Evolutionary conservation across 2,113 vertebrate species (phyloP).

Genomic region (Petromus typicus): DNA sequence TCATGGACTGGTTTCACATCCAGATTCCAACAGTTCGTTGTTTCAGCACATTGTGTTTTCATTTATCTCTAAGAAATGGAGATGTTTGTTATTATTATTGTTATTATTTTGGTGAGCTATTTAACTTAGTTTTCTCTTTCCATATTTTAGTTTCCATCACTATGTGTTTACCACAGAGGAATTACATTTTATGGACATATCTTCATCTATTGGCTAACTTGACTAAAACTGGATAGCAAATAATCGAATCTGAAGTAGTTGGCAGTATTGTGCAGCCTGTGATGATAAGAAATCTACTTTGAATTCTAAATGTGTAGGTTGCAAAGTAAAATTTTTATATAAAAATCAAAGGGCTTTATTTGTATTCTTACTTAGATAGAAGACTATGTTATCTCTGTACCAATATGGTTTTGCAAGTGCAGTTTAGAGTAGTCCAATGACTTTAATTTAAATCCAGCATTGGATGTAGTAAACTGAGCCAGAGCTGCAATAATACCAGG

Average conservation of each 20-base stretch:
- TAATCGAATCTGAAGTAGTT: neutral
- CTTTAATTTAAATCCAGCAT: slow-evolving; percentile 29
- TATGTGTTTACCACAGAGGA: neutral
- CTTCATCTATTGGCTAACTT: neutral
- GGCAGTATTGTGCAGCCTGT: neutral
- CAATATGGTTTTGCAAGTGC: neutral
- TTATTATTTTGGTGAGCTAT: neutral
- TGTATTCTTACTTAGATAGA: neutral
- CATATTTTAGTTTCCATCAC: neutral
- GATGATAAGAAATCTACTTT: neutral
- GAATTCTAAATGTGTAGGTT: neutral
- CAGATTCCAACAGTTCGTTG: neutral
- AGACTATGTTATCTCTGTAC: neutral
- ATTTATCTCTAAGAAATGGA: neutral
- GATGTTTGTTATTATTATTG: neutral
- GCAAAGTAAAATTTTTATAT: neutral
- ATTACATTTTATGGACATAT: neutral
- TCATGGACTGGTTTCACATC: neutral
- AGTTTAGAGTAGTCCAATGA: neutral
- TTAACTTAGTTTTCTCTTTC: slow-evolving; percentile 3
- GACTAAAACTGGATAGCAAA: neutral
- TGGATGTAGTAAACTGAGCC: neutral
- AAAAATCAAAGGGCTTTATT: neutral
- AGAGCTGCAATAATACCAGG: neutral
- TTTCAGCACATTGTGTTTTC: neutral